Base-by-base conservation (phyloP, 2,113 vertebrate species). In the Oncorhynchus kisutch region DNA sequence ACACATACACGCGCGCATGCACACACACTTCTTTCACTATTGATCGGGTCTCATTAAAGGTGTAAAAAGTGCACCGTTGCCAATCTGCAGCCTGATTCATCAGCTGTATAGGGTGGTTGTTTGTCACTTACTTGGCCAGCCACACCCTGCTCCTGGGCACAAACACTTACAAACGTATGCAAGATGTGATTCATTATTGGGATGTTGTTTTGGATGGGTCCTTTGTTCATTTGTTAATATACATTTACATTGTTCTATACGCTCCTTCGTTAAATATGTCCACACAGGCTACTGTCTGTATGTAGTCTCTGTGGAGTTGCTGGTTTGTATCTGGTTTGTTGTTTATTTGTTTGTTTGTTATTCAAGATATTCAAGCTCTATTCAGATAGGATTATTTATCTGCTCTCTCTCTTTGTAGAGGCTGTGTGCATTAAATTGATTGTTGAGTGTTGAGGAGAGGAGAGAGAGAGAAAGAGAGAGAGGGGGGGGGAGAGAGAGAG, bases 341-440 rank as follows among this genome's bases (percentile, higher is more conserved):
- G 6, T 34, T 34, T 34, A 34, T 34, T 34, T 34, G 31, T 34
- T 34, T 34, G 31, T 34, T 34, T 34, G 31, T 34, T 34, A 34
- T 34, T 34, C 31, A 34, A 59, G 82, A 83, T 71, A 82, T 80
- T 82, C 78, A 80, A 77, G 75, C 82, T 81, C 75, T 69, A 77
- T 82, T 87, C 73, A 74, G 73, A 87, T 80, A 62, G 13, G 14
- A 14, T 4, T 20, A 20, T 6, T 24, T 60, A 60, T 60, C 18
- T 25, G 79, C 77, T 77, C 74, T 79, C 66, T 88, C 85, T 4
- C 74, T 84, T 75, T 79, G 82, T 84, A 77, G 78, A 84, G 76
- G 73, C 78, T 86, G 84, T 72, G 80, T 85, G 84, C 85, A 89
- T 90, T 91, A 85, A 88, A 88, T 86, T 84, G 88, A 91, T 90